Base-by-base conservation (phyloP, 2,888 invertebrate genomes). In the Dinocampus coccinellae region DNA sequence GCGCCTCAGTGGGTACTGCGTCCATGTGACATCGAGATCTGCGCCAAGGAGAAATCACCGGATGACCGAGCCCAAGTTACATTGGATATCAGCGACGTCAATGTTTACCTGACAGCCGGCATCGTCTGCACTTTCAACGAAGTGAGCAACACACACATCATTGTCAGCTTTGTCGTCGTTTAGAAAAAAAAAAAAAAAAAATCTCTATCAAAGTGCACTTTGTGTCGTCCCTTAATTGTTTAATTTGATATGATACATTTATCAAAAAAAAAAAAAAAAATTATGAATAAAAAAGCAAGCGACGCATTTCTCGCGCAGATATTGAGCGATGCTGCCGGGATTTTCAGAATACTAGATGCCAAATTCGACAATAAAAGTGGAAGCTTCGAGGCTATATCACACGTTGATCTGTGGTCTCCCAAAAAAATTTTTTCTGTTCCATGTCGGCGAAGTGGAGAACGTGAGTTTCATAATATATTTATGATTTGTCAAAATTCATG, bases 1-100 rank as follows among this genome's bases (percentile, higher is more conserved):
- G 89, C 89, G 0, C 91, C 92, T 0, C 92, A 92, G 77, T 87
- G 85, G 85, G 73, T 86, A 4, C 83, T 94, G 47, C 91, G 91
- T 79, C 93, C 93, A 0, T 93, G 93, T 82, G 93, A 93, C 80
- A 86, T 93, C 11, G 93, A 94, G 83, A 90, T 93, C 78, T 91
- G 91, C 0, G 91, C 90, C 80, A 89, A 89, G 29, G 90, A 92
- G 79, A 91, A 90, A 79, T 89, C 90, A 55, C 86, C 90, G 0
- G 93, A 93, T 72, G 92, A 92, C 76, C 93, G 92, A 0, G 89
- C 92, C 2, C 91, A 91, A 81, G 91, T 93, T 20, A 90, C 89
- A n/a, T 87, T 92, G 26, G 90, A 90, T 0, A 89, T 94, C 7
- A 93, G 93, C 1, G 90, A 92, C 20, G 88, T 95, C 16, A 92